Conservation (phyloP, 2,797 vertebrate genomes). For the Intellagama lesueurii region DNA sequence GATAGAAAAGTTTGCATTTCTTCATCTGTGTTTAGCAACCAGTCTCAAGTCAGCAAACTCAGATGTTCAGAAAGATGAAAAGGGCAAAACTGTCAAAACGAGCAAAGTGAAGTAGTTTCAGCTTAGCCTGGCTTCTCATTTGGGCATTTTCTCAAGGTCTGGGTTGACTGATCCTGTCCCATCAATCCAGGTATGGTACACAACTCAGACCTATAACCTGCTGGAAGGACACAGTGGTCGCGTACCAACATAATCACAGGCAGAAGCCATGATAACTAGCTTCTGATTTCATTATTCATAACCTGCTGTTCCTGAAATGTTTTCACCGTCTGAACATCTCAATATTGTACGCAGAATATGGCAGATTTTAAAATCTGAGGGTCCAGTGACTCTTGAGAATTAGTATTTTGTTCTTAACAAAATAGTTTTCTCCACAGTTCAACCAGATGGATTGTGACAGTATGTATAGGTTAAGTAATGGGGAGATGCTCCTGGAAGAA, state of each 20-base stretch:
- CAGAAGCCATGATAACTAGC: not conserved
- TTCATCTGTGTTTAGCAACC: conserved; percentile 51
- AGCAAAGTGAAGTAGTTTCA: conserved; percentile 16
- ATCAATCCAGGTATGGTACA: not conserved
- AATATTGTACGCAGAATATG: not conserved
- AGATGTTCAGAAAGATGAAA: conserved; percentile 24
- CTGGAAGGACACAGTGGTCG: conserved; percentile 19
- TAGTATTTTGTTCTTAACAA: conserved; percentile 44
- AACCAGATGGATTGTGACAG: conserved; percentile 52
- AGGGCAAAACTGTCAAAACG: conserved; percentile 26
- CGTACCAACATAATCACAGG: not conserved
- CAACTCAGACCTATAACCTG: not conserved
- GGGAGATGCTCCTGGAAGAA: conserved; percentile 22
- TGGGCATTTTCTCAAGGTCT: conserved; percentile 36
- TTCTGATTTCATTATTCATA: not conserved
- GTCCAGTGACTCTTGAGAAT: conserved; percentile 4
- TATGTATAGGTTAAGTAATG: conserved; percentile 47
- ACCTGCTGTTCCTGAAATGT: not conserved
- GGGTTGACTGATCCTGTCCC: conserved; percentile 6
- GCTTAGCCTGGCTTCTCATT: conserved; percentile 6
- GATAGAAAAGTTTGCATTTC: conserved; percentile 53
- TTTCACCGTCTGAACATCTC: conserved; percentile 37
- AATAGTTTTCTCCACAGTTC: conserved; percentile 56
- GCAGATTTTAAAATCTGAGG: not conserved
- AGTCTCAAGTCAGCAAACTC: not conserved